Evolutionary conservation across 1,140 invertebrate genomes (phyloP).

Genomic region (Antheraea mylitta): DNA sequence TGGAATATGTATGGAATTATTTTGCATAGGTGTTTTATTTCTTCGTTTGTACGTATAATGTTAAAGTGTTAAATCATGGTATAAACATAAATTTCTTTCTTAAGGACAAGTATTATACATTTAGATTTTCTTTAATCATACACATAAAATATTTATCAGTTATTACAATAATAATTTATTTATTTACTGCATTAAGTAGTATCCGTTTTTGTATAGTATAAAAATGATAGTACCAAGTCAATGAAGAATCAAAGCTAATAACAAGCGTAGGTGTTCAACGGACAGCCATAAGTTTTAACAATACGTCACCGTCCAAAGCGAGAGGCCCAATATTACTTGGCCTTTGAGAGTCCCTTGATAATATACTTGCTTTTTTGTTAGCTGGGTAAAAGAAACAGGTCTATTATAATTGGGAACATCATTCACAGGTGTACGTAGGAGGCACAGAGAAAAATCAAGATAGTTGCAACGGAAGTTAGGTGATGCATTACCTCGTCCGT

Average conservation of each 20-base stretch:
- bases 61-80: no score
- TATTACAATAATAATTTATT: no score
- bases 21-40: constrained; percentile 28
- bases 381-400: constrained; percentile 25
- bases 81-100: no score
- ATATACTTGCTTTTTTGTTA: constrained; percentile 20
- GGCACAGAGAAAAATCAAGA: constrained; percentile 68
- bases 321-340: constrained; percentile 28
- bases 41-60: neutral
- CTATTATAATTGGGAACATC: constrained; percentile 37
- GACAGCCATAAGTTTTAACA: constrained; percentile 44
- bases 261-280: constrained; percentile 53
- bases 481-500: constrained; percentile 63
- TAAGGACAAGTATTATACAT: no score
- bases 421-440: constrained; percentile 53
- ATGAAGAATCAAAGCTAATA: constrained; percentile 17
- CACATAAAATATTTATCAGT: no score
- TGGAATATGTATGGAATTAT: constrained; percentile 20
- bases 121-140: no score
- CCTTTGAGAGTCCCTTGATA: constrained; percentile 20
- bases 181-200: no score
- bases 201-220: no score
- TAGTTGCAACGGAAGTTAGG: constrained; percentile 65
- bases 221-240: neutral
- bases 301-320: constrained; percentile 36